Conservation (phyloP, 2,888 invertebrate genomes). For the Dicroscelio sp. region DNA sequence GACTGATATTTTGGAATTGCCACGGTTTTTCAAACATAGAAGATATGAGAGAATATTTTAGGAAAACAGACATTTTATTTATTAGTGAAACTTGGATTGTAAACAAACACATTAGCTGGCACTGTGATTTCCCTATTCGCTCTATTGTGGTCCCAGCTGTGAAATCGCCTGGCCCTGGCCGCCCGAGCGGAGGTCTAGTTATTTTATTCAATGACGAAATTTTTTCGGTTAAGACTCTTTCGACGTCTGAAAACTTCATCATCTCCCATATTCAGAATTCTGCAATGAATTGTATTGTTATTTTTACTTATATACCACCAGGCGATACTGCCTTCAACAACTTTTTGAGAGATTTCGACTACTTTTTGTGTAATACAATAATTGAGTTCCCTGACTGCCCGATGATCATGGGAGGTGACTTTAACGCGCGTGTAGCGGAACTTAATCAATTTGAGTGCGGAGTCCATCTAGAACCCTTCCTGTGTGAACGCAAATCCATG, state of each 20-base stretch:
- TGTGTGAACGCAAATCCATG: neutral
- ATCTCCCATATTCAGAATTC: neutral
- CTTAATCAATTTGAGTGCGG: neutral
- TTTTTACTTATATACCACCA: neutral
- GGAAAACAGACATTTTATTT: neutral
- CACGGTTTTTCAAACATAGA: neutral
- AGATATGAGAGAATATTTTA: neutral
- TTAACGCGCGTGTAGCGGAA: neutral
- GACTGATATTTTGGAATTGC: conserved; percentile 8
- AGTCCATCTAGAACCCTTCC: neutral
- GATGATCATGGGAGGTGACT: neutral
- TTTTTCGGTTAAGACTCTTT: too few relatives aligned
- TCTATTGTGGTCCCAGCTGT: neutral
- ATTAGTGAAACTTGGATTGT: neutral
- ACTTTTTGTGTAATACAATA: neutral
- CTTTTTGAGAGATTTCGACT: neutral
- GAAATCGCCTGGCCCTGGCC: neutral
- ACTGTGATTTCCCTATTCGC: too few relatives aligned
- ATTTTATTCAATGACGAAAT: neutral
- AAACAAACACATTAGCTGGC: neutral
- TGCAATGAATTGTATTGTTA: neutral
- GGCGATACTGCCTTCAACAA: neutral
- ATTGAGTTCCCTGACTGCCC: neutral
- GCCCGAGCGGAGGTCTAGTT: neutral
- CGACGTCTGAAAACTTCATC: neutral